Evolutionary conservation across 2,797 vertebrate species (phyloP), one percentile per base, ranked within the genome.

Genomic region (Clarias pachynema): DNA sequence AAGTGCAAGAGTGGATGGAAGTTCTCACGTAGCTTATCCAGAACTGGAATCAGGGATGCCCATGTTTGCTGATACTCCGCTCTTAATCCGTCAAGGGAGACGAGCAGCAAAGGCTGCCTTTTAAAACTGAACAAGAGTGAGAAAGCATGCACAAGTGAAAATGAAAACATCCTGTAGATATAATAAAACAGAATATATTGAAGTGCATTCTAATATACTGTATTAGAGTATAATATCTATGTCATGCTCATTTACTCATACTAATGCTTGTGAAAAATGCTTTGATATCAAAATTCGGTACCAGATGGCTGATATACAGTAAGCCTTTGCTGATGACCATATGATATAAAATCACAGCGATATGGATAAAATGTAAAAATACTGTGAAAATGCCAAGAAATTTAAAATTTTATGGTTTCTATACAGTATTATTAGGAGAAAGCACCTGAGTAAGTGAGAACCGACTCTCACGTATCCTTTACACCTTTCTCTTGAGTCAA

Each of bases 61-160:
- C 95, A 96, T 0, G 91, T 93, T 70, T 88, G 91, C 82, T 95
- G 87, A 84, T 96, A 95, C 44, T 95, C 95, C 0, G 95, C 94
- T 49, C 94, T 89, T n/a, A 96, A 90, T 4, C 95, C 95, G 6
- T 96, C 95, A 90, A 96, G 29, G 12, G 95, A 96, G 24, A 96
- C 78, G 0, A 96, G 91, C 8, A 96, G 92, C 82, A 96, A 91
- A 0, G 94, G 94, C 86, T 94, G 93, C 20, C 59, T 88, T 86
- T 86, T 85, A 16, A 94, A 94, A 56, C 94, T 95, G 40, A 75
- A 84, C 6, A 53, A 65, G 4, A 63, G 29, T 4, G 3, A 57
- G 53, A 44, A 26, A 29, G 12, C 22, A 57, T 40, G 8, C 26
- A 4, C 26, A 5, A 44, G 5, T 37, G 18, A 57, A 1, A 56